Conservation (phyloP, 2,797 vertebrate genomes). For the Falco berigora region DNA sequence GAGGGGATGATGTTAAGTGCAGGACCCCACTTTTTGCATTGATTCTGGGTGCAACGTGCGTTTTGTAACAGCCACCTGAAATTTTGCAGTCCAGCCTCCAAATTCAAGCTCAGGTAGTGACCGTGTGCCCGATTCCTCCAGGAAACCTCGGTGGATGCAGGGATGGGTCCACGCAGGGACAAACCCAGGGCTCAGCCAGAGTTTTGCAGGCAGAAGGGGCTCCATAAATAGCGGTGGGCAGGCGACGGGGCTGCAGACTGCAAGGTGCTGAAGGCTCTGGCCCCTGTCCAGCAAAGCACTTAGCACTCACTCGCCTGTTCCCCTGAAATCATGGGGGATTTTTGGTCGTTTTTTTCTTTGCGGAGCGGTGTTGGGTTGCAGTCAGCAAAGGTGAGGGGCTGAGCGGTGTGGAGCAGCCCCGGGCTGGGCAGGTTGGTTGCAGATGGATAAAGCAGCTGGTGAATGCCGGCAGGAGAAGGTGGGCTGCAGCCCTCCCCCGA, state of each 20-base stretch:
- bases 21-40: fast-evolving
- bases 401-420: neutral
- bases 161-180: fast-evolving
- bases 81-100: neutral
- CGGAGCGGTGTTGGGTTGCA: neutral
- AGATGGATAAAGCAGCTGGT: neutral
- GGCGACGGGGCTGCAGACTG: neutral
- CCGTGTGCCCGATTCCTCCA: fast-evolving
- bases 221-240: neutral
- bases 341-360: fast-evolving
- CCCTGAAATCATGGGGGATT: neutral
- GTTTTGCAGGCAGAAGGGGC: neutral
- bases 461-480: neutral
- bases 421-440: neutral
- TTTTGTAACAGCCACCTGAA: fast-evolving
- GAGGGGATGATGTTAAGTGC: neutral
- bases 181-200: fast-evolving
- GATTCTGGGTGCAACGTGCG: fast-evolving
- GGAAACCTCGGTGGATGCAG: fast-evolving
- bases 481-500: neutral
- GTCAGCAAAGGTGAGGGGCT: neutral
- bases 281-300: neutral
- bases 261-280: neutral
- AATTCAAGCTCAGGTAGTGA: neutral
- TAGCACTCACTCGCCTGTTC: neutral